phyloP scores from a whole-genome alignment of 2,113 vertebrate genomes.

The Stigmatopora argus region DNA sequence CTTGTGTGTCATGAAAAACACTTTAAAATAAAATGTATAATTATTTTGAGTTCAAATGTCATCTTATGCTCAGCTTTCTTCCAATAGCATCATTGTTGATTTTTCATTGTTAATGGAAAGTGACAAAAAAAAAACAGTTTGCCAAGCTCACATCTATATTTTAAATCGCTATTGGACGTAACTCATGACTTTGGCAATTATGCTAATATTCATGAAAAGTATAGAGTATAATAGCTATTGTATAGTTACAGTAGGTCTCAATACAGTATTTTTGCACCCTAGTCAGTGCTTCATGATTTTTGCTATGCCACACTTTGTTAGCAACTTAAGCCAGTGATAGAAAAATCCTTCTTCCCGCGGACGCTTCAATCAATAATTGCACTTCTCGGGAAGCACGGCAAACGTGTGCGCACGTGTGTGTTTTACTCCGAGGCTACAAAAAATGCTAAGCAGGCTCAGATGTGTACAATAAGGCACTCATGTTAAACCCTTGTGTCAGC shows the following conservation, averaged over 20 bases:
- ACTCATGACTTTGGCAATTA: neutral
- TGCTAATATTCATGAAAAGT: neutral
- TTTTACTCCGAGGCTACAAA: slow-evolving; percentile 23
- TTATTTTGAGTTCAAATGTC: too few species aligned
- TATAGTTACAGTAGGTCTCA: too few species aligned
- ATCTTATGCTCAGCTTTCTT: too few species aligned
- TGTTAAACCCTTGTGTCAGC: slow-evolving; percentile 10
- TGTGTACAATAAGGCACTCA: slow-evolving; percentile 5
- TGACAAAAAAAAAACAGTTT: neutral
- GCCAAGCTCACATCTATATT: neutral
- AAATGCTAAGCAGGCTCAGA: slow-evolving; percentile 8
- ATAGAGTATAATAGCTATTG: neutral
- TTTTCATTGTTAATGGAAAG: too few species aligned
- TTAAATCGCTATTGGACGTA: neutral
- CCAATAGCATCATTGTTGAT: too few species aligned
- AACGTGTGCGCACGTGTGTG: neutral
- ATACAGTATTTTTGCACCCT: neutral
- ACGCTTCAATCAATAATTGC: slow-evolving; percentile 34
- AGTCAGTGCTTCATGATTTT: neutral
- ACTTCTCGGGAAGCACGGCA: slow-evolving; percentile 16
- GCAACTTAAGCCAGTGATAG: slow-evolving; percentile 8
- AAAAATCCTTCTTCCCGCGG: neutral
- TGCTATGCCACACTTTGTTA: slow-evolving; percentile 8
- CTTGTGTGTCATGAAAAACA: too few species aligned
- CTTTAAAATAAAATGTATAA: too few species aligned